A percentile compares a stretch with the other conserved stretches of the same genome.
phyloP scores from a whole-genome alignment of 1,140 invertebrate genomes.

The Andricus grossulariae region DNA sequence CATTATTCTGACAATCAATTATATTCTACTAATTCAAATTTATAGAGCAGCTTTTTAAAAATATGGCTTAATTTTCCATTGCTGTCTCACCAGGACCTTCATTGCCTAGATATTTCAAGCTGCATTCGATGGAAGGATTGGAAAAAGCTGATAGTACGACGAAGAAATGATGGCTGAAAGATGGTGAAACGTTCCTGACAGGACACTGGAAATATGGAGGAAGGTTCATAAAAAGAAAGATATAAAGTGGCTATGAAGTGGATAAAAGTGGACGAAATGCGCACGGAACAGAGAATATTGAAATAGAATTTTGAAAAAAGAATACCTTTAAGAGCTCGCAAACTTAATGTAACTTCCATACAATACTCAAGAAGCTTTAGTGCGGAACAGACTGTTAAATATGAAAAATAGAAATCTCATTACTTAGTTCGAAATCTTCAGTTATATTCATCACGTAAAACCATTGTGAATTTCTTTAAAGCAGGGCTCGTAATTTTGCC shows the following conservation, averaged over 20 bases:
- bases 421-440: too few species aligned
- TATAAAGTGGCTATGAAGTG: neutral
- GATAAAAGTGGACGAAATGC: neutral
- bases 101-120: neutral
- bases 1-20: too few species aligned
- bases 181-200: constrained; percentile 3
- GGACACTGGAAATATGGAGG: neutral
- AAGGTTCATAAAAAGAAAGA: neutral
- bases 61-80: neutral
- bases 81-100: neutral
- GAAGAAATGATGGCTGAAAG: neutral
- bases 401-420: too few species aligned
- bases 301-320: too few species aligned
- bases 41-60: neutral
- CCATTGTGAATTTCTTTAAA: too few species aligned
- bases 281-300: too few species aligned
- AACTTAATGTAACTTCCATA: too few species aligned
- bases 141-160: neutral
- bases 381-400: too few species aligned
- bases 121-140: constrained; percentile 2
- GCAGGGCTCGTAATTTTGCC: too few species aligned
- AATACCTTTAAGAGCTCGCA: too few species aligned
- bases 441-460: too few species aligned
- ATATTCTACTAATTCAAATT: neutral
- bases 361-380: too few species aligned